Evolutionary conservation across 2,888 invertebrate species (phyloP), one percentile per base, ranked within the genome.

Genomic region (Apantesis nais): DNA sequence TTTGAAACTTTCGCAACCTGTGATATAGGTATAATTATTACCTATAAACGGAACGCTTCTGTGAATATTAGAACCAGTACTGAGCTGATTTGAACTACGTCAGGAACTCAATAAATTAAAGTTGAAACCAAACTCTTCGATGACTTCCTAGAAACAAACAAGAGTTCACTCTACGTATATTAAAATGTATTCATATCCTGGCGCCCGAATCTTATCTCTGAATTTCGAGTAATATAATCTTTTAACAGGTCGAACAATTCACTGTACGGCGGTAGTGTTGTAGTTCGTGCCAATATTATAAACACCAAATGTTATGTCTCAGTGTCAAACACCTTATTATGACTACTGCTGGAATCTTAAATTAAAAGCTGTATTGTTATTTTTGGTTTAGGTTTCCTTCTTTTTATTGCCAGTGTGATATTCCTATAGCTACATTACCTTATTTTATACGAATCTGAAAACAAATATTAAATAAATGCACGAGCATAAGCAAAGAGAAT

Each of bases 251-350:
- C 72, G 79, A 83, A 83, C 88, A 89, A 87, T 89, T 85, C 82
- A 85, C 86, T 85, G 83, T 74, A 76, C 70, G 70, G 34, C 72
- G 70, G 41, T 73, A 68, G 67, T 67, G 70, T 81, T 69, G 80
- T 70, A 80, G 83, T 79, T 78, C 87, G 86, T 87, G 87, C 85
- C 75, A 72, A 74, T 73, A 79, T 80, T 79, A 82, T 85, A 86
- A 87, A 87, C 86, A 87, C 37, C 60, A 64, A 67, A 69, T 87
- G 87, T 87, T 87, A 82, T 84, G 87, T 85, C 86, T 87, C 68
- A 80, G 78, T 86, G 84, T 87, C 86, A 84, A 84, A 83, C 78
- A 74, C 65, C 80, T 71, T 87, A 85, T 87, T 87, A 82, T 87
- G 87, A 74, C 87, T 87, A 84, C 79, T 75, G 77, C 75, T 71